These are phyloP conservation scores for Cantharis rustica DNA, from an alignment of 2,888 invertebrate species.

Conservation along the genomic window DNA sequence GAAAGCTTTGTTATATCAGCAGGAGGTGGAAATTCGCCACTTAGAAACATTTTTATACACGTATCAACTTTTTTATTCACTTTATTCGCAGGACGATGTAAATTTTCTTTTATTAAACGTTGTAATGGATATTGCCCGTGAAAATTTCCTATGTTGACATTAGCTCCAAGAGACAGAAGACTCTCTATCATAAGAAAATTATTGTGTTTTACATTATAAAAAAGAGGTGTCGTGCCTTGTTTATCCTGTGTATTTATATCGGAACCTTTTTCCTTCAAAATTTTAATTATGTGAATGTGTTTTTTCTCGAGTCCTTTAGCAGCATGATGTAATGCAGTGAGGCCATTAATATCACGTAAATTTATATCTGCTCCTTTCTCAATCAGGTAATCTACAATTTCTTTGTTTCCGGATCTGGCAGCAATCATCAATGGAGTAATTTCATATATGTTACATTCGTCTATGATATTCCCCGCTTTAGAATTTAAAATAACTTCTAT, in stretches of 20 bases:
- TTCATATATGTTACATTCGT: background rate
- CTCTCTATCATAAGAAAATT: background rate
- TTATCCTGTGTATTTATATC: conserved; percentile 15
- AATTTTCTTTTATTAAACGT: background rate
- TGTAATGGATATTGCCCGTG: conserved; percentile 6
- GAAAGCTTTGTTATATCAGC: background rate
- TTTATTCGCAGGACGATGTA: background rate
- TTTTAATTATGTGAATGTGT: background rate
- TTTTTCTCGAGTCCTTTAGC: background rate
- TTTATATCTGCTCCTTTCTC: conserved; percentile 7
- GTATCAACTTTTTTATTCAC: background rate
- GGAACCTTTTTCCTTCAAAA: conserved; percentile 6
- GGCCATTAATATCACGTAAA: conserved; percentile 8
- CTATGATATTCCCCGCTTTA: background rate
- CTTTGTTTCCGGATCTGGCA: conserved; percentile 9
- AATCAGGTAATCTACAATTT: conserved; percentile 10
- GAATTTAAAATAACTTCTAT: background rate
- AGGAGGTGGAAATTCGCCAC: background rate
- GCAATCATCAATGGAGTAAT: conserved; percentile 15
- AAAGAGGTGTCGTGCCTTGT: conserved; percentile 14
- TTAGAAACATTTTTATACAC: background rate
- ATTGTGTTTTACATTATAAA: conserved; percentile 4
- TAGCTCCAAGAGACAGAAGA: conserved; percentile 8
- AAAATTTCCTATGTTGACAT: conserved; percentile 8
- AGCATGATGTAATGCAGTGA: conserved; percentile 14